Base-by-base conservation (phyloP, 1,140 invertebrate species). In the Drosophila pruinosa region DNA sequence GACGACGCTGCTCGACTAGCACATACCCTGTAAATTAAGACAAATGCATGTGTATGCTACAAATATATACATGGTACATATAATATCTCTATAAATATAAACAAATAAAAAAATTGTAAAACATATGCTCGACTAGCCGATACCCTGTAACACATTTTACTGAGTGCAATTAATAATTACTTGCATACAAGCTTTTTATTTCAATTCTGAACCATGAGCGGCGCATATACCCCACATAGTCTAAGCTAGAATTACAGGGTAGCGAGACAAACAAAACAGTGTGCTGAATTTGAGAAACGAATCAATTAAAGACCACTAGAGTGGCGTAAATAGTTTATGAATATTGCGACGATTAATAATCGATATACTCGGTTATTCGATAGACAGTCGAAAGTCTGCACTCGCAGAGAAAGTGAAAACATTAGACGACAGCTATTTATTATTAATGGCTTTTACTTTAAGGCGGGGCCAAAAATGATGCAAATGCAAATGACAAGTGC, bases 281-380 rank as follows among this genome's bases (percentile, higher is more conserved):
- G 12, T 39, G 39, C 38, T 26, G 43, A 57, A 43, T 43, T 57
- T 43, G 15, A 45, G 24, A 10, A 38, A 56, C 22, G 53, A 56
- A 56, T 41, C 53, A 56, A 56, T 56, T 56, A 38, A 56, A 56
- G 21, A 31, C 31, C 21, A 53, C 31, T 53, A 19, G 22, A 36
- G 10, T 34, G 31, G 12, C 12, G 31, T 38, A 17, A 53, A 53
- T 38, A 53, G 38, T 10, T 14, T 34, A 14, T 5, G 31, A 34
- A 34, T 34, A 34, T 34, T n/a, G n/a, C n/a, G n/a, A n/a, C n/a
- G n/a, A n/a, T n/a, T n/a, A 21, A 0, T 12, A 12, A 28, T 17
- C 1, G 24, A 28, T 17, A 26, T 39, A 22, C 10, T 6, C 10
- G 4, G 21, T 10, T 7, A 14, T 26, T 24, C 2, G 8, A n/a